Evolutionary conservation across 2,888 invertebrate species (phyloP).

Genomic region (Coelopa pilipes): DNA sequence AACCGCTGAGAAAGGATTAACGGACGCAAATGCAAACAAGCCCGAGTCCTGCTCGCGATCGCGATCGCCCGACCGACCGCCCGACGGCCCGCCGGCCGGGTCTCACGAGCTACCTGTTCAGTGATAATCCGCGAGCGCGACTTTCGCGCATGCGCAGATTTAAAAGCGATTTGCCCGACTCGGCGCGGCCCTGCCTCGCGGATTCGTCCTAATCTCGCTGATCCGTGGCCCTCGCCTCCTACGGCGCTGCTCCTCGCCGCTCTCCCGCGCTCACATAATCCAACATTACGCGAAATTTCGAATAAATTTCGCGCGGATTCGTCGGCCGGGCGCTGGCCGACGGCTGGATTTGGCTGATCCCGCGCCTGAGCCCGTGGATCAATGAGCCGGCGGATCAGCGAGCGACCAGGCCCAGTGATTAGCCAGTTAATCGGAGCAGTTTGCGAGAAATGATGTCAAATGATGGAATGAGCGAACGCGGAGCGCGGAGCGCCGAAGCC

Average conservation of each 20-base stretch:
- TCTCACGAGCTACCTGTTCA: background rate
- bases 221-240: background rate
- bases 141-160: constrained; percentile 41
- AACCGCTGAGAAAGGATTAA: constrained; percentile 54
- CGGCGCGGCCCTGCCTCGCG: background rate
- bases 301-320: background rate
- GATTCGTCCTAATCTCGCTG: constrained; percentile 8
- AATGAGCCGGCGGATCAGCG: constrained; percentile 48
- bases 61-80: background rate
- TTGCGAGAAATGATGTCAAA: constrained; percentile 15
- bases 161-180: constrained; percentile 46
- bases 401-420: constrained; percentile 52
- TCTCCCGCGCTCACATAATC: constrained; percentile 45
- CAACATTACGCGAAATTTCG: constrained; percentile 50
- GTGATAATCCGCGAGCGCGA: background rate
- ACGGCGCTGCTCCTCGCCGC: background rate
- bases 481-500: background rate
- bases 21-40: constrained; percentile 22
- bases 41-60: background rate
- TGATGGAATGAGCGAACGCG: background rate
- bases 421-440: constrained; percentile 35
- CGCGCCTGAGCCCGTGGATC: constrained; percentile 43
- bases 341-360: constrained; percentile 44
- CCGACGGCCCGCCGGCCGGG: too few relatives aligned
- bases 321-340: constrained; percentile 6